Conservation (phyloP, 1,140 invertebrate genomes). For the Zaprionus africanus region DNA sequence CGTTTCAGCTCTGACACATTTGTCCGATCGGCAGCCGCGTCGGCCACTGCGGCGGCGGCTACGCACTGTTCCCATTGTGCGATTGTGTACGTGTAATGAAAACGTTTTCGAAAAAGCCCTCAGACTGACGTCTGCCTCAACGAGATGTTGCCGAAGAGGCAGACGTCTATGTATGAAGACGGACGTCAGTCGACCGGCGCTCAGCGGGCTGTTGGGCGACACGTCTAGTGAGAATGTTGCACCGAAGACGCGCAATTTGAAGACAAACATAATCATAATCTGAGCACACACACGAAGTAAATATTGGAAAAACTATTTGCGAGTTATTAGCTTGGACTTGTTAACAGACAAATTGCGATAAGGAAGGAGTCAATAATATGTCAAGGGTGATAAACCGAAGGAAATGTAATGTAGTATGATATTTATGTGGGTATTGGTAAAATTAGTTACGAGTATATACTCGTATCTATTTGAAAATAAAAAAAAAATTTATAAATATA, state of each 20-base stretch:
- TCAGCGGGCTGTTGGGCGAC: constrained; percentile 30
- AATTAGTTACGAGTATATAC: neutral
- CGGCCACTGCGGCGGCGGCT: constrained; percentile 28
- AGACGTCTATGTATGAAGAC: neutral
- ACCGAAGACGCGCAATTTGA: constrained; percentile 28
- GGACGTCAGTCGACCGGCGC: neutral
- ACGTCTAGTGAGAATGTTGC: constrained; percentile 38
- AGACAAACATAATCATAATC: constrained; percentile 44
- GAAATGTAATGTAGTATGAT: neutral
- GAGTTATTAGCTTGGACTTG: constrained; percentile 37
- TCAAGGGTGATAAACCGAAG: neutral
- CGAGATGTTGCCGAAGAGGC: constrained; percentile 9
- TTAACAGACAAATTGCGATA: constrained; percentile 21
- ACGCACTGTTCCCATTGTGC: constrained; percentile 48
- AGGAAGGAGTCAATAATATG: neutral
- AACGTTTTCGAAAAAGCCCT: constrained; percentile 54
- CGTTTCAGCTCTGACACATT: constrained; percentile 82
- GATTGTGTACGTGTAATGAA: constrained; percentile 37
- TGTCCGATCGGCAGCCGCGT: constrained; percentile 75
- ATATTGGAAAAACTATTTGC: constrained; percentile 47
- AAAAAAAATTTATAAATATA: too few relatives aligned
- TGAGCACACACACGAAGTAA: constrained; percentile 25
- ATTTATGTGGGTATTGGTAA: neutral
- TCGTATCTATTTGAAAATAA: too few relatives aligned
- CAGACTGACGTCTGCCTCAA: constrained; percentile 36